Conservation (phyloP, 2,888 invertebrate species). For the Lasioglossum villosulum region DNA sequence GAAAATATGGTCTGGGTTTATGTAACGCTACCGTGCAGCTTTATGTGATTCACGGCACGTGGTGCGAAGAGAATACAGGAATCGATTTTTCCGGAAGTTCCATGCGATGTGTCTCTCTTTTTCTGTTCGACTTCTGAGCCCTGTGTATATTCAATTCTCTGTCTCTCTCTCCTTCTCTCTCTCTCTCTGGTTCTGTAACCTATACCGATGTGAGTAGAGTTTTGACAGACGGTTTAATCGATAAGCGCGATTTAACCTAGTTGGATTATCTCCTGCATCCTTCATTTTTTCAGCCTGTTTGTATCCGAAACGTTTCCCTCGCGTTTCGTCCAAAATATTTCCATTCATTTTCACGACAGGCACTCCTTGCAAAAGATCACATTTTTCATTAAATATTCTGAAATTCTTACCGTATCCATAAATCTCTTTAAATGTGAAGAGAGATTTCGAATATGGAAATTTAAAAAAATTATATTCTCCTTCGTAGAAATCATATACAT, state of each 20-base stretch:
- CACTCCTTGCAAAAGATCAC: neutral
- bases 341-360: neutral
- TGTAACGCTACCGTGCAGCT: neutral
- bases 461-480: neutral
- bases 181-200: neutral
- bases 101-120: conserved; percentile 13
- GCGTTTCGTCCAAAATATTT: neutral
- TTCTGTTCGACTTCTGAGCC: neutral
- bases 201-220: neutral
- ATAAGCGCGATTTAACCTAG: conserved; percentile 24
- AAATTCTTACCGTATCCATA: neutral
- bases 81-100: conserved; percentile 26
- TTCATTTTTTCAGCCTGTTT: neutral
- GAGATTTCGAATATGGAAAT: neutral
- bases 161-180: neutral
- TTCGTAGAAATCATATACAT: neutral
- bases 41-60: neutral
- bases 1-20: neutral
- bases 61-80: neutral
- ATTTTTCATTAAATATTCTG: neutral
- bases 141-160: neutral
- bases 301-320: neutral
- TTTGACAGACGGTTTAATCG: conserved; percentile 19
- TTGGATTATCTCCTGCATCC: neutral
- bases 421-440: neutral